Percentiles rank a stretch among this genome's conserved stretches.
phyloP scores from a whole-genome alignment of 2,113 vertebrate species.

The Uria lomvia region DNA sequence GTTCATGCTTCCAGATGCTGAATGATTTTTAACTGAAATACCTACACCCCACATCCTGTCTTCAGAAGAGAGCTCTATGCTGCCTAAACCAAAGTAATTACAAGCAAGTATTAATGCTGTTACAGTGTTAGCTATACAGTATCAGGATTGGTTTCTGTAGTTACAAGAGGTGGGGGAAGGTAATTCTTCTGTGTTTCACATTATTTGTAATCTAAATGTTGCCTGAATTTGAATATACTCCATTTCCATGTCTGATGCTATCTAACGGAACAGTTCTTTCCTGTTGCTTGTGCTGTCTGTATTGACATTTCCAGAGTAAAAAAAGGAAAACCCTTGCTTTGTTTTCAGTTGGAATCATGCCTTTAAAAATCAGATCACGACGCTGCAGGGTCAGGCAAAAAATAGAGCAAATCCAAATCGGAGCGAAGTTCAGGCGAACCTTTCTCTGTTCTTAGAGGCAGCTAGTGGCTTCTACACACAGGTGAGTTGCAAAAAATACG shows the following conservation, averaged over 20 bases:
- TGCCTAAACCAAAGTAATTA: neutral
- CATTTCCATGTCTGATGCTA: neutral
- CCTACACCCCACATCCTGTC: neutral
- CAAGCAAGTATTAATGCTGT: neutral
- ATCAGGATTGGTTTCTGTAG: neutral
- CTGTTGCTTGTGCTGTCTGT: constrained; percentile 34
- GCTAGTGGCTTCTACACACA: constrained; percentile 99
- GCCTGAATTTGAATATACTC: constrained; percentile 1
- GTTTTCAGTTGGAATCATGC: constrained; percentile 96
- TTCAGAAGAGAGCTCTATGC: neutral
- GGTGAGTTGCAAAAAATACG: constrained; percentile 70
- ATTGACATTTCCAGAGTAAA: constrained; percentile 51
- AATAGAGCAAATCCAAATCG: constrained; percentile 98
- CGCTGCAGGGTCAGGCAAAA: constrained; percentile 98
- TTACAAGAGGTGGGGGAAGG: neutral
- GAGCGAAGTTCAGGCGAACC: constrained; percentile 97
- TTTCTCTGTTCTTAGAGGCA: constrained; percentile 96
- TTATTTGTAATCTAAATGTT: neutral
- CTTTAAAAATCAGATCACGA: constrained; percentile 99
- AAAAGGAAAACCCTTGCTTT: constrained; percentile 31
- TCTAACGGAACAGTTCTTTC: constrained; percentile 54
- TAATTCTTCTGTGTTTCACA: neutral
- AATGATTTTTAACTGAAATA: neutral
- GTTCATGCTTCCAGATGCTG: neutral
- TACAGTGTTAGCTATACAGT: neutral